Base-by-base conservation (phyloP, 2,797 vertebrate species). In the Toxotes lorentzi region DNA sequence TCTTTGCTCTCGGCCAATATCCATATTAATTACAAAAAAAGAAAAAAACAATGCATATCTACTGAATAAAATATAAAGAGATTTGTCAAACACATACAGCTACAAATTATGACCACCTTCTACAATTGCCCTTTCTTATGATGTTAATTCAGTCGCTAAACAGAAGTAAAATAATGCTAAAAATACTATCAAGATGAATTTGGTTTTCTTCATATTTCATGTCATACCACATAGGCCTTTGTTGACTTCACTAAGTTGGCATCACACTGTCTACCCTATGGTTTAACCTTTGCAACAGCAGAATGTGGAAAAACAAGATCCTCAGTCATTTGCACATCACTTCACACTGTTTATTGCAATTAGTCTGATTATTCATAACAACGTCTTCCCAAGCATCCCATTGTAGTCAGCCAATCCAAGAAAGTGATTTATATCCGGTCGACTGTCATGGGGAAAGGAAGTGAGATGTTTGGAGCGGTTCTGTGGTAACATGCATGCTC, bases 1-100 rank as follows among this genome's bases (percentile, higher is more conserved):
- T 94, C 91, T 94, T 94, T 93, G 94, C 95, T 96, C 93, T 95
- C 83, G 95, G 94, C 94, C 92, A 94, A 93, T 94, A 94, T 95
- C 94, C 94, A 95, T 95, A 92, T 94, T 95, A 95, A 95, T 95
- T 94, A 89, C 84, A 82, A 90, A 89, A 90, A 86, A 72, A n/a
- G 6, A n/a, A 70, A 24, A 89, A 82, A 78, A 81, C 76, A 85
- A 86, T 89, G 79, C 87, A 88, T 85, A 89, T 80, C 78, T 76
- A 73, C 79, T 88, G 88, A 92, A 93, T 92, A 91, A 94, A 94
- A 93, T 84, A 93, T 91, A 83, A 90, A 88, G 78, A 86, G 73
- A 88, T 91, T 87, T 91, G 89, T 92, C 85, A 85, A 85, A 90
- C 72, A 87, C 58, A 76, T 38, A 71, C 53, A 79, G 70, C 64